Evolutionary conservation across 2,888 invertebrate species (phyloP).

Genomic region (Heteromyza rotundicornis): DNA sequence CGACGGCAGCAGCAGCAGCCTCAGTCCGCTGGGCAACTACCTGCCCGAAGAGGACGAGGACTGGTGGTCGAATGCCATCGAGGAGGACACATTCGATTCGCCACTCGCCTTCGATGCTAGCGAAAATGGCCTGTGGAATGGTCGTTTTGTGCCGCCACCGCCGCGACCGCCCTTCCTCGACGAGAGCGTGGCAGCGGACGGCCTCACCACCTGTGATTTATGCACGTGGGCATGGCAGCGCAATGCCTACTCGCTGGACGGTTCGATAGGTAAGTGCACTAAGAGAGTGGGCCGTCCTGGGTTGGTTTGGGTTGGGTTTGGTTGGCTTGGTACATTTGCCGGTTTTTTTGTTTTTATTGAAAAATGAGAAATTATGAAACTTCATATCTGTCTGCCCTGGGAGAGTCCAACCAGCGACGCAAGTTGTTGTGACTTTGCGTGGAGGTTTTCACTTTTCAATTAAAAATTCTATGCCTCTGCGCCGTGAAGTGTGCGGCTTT

Average conservation of each 20-base stretch:
- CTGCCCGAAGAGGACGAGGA: conserved; percentile 50
- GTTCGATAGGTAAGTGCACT: conserved; percentile 68
- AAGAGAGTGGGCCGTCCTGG: conserved; percentile 10
- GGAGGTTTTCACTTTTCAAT: conserved; percentile 42
- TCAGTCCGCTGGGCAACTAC: conserved; percentile 13
- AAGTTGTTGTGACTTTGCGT: conserved; percentile 1
- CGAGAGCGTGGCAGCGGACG: conserved; percentile 70
- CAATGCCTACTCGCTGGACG: conserved; percentile 67
- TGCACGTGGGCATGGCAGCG: conserved; percentile 76
- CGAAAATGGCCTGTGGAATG: conserved; percentile 62
- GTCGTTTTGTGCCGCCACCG: conserved; percentile 71
- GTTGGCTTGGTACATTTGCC: conserved; percentile 5
- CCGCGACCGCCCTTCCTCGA: conserved; percentile 72
- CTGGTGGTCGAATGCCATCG: conserved; percentile 63
- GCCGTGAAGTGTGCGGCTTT: conserved; percentile 20
- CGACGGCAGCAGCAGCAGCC: conserved; percentile 18
- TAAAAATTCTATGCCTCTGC: conserved; percentile 38
- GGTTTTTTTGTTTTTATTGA: not conserved
- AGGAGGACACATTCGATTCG: conserved; percentile 62
- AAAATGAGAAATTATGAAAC: not conserved
- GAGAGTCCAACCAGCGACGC: no score
- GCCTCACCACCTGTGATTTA: conserved; percentile 75
- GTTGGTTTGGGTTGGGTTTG: conserved; percentile 21
- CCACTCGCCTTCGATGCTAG: conserved; percentile 63
- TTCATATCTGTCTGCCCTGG: not conserved